Evolutionary conservation across 2,797 vertebrate genomes (phyloP).

Genomic region (Salmo trutta): DNA sequence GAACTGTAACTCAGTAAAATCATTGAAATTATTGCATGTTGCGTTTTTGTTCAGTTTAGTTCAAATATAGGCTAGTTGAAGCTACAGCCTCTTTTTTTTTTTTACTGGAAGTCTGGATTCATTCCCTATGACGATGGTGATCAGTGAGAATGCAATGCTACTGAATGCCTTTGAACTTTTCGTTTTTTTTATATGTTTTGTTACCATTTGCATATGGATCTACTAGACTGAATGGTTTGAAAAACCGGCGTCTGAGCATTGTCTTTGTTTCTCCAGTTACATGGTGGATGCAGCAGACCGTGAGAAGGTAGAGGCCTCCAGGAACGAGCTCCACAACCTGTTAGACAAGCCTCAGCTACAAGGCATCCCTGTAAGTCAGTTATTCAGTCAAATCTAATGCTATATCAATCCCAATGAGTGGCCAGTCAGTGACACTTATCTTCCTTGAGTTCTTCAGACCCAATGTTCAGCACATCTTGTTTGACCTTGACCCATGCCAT

Average conservation of each 20-base stretch:
- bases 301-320: slow-evolving; percentile 96
- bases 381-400: background rate
- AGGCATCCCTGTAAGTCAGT: slow-evolving; percentile 90
- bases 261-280: slow-evolving; percentile 76
- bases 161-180: too few relatives aligned
- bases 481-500: slow-evolving; percentile 1
- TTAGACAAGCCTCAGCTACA: slow-evolving; percentile 98
- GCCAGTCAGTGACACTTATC: background rate
- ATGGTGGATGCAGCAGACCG: slow-evolving; percentile 98
- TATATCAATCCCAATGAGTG: background rate
- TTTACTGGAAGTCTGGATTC: background rate
- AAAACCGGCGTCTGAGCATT: background rate
- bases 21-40: too few relatives aligned
- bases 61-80: too few relatives aligned
- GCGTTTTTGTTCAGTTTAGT: too few relatives aligned
- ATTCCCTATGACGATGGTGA: background rate
- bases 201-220: background rate
- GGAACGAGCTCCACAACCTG: slow-evolving; percentile 96
- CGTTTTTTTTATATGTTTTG: background rate
- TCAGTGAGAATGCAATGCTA: background rate
- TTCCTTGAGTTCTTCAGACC: slow-evolving; percentile 2
- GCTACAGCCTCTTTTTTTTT: too few relatives aligned
- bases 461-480: slow-evolving; percentile 5
- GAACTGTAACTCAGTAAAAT: too few relatives aligned
- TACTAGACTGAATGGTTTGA: background rate